A percentile compares a stretch with the other conserved stretches of the same genome.
phyloP scores from a whole-genome alignment of 2,888 invertebrate species.

The Emmelina monodactyla region DNA sequence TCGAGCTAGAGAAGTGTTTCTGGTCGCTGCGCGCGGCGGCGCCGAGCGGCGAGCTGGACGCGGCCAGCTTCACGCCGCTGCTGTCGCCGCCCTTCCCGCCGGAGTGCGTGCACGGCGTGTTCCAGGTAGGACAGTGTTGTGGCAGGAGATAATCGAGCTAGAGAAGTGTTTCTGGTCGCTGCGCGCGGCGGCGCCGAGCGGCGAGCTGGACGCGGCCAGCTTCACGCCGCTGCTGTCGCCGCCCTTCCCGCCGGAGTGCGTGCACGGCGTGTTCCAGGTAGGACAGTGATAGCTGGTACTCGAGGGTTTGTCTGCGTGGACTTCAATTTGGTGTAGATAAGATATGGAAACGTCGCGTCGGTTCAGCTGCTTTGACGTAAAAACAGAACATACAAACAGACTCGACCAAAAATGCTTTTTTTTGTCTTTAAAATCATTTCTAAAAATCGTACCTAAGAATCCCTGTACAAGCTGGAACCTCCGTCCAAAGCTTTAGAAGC shows the following conservation, averaged over 20 bases:
- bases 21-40: slow-evolving; percentile 85
- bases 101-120: slow-evolving; percentile 74
- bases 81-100: slow-evolving; percentile 79
- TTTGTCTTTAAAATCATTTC: too few relatives aligned
- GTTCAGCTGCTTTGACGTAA: too few relatives aligned
- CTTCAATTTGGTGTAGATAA: too few relatives aligned
- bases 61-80: slow-evolving; percentile 74
- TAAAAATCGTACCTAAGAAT: too few relatives aligned
- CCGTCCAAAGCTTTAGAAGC: too few relatives aligned
- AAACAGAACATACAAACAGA: too few relatives aligned
- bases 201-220: slow-evolving; percentile 82
- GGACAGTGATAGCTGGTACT: too few relatives aligned
- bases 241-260: slow-evolving; percentile 76
- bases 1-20: slow-evolving; percentile 90
- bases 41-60: slow-evolving; percentile 81
- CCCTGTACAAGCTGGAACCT: too few relatives aligned
- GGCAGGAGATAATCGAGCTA: slow-evolving; percentile 85
- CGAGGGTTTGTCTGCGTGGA: too few relatives aligned
- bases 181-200: slow-evolving; percentile 79
- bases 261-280: slow-evolving; percentile 78
- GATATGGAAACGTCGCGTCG: too few relatives aligned
- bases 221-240: slow-evolving; percentile 76
- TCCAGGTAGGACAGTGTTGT: too few relatives aligned
- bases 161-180: slow-evolving; percentile 92
- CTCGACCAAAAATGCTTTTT: too few relatives aligned